Base-by-base conservation (phyloP, 2,797 vertebrate genomes). In the Echiichthys vipera region DNA sequence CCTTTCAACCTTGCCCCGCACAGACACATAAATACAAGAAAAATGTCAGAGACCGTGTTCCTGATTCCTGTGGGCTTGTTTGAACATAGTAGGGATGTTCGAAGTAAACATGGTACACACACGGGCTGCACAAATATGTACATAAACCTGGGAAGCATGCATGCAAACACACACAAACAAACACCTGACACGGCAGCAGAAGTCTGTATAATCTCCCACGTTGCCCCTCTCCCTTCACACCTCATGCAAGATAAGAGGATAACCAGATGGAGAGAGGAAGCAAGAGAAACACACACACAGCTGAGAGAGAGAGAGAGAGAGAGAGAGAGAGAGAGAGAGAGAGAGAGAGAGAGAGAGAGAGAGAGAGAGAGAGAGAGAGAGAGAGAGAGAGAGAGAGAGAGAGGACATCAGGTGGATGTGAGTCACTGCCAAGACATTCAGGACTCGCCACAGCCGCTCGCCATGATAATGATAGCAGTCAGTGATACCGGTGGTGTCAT, bases 261-360 rank as follows among this genome's bases (percentile, higher is more conserved):
- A 85, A 89, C 79, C 89, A 92, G 89, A 88, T 88, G 86, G 88
- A 79, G 57, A 39, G 50, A 81, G 78, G 71, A 82, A 58, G 78
- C 67, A 65, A 71, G 53, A 65, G 63, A 71, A 59, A 76, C 74
- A 56, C 65, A 56, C 65, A 78, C 32, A 51, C 64, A 73, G 77
- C 63, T 75, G 54, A 83, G 68, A 62, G 74, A 67, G 62, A 51
- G 53, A 47, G 72, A n/a, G 65, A 24, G n/a, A n/a, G n/a, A n/a
- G n/a, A n/a, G n/a, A n/a, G n/a, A n/a, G n/a, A n/a, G n/a, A n/a
- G 54, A 83, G 68, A 62, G 74, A 67, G 62, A 92, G 89, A 88
- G 87, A 85, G 88, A 79, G 57, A 39, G 50, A 81, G 78, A 70
- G 80, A 58, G 78, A 65, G 63, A 71, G 53, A 65, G 63, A 71